Conservation (phyloP, 2,797 vertebrate species). For the Lindbergichthys nudifrons region DNA sequence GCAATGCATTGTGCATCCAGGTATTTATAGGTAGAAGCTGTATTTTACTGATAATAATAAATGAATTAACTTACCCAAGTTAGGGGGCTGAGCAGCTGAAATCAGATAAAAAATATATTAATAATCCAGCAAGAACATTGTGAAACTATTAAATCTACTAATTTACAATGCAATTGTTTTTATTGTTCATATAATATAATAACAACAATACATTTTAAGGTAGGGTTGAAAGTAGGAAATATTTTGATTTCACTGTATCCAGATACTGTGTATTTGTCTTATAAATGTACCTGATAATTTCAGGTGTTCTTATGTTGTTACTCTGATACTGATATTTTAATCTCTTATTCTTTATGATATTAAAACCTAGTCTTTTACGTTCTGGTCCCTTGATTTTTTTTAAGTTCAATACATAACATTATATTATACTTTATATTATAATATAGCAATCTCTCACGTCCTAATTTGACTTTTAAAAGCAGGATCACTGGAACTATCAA, state of each 20-base stretch:
- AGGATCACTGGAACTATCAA: no score
- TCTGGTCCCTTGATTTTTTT: not conserved
- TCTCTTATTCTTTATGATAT: not conserved
- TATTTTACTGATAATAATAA: not conserved
- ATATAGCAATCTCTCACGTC: not conserved
- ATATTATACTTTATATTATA: not conserved
- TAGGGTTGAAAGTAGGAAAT: not conserved
- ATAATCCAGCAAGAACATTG: not conserved
- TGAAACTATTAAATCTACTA: not conserved
- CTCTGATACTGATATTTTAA: not conserved
- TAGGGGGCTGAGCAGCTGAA: constrained; percentile 64
- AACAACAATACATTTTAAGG: not conserved
- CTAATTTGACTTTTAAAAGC: no score
- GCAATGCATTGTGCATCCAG: not conserved
- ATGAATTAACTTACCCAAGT: constrained; percentile 73
- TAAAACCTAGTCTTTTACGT: not conserved
- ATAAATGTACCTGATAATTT: not conserved
- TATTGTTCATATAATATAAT: not conserved
- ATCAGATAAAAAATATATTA: constrained; percentile 27
- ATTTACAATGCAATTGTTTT: not conserved
- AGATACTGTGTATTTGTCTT: not conserved
- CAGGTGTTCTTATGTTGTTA: not conserved
- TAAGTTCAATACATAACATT: not conserved
- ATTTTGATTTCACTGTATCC: not conserved
- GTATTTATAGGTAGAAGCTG: not conserved